Evolutionary conservation across 2,888 invertebrate species (phyloP).

Genomic region (Tineola bisselliella): DNA sequence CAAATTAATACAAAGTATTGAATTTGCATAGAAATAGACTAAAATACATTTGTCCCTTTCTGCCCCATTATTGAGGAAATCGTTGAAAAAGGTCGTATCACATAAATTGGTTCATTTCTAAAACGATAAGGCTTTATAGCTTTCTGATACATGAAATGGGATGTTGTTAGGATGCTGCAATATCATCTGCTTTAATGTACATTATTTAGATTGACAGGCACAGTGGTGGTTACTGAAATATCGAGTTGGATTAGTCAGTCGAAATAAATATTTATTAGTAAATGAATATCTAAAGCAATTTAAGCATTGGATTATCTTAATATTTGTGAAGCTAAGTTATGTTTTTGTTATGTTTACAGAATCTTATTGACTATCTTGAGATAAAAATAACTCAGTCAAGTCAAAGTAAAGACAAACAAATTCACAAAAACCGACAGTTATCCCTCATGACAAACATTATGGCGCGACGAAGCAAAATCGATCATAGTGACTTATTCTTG

Average conservation of each 20-base stretch:
- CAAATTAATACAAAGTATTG: background rate
- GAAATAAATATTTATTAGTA: too few relatives aligned
- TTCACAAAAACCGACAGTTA: background rate
- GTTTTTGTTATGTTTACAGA: conserved; percentile 15
- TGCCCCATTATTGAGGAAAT: background rate
- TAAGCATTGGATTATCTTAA: too few relatives aligned
- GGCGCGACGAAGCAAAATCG: background rate
- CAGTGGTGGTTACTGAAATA: background rate
- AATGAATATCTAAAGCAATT: too few relatives aligned
- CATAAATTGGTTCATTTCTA: conserved; percentile 11
- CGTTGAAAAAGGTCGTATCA: conserved; percentile 7
- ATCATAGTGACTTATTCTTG: background rate
- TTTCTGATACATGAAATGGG: conserved; percentile 13
- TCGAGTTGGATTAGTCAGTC: too few relatives aligned
- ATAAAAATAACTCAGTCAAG: conserved; percentile 16
- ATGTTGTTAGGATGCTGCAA: background rate
- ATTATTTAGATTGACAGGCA: background rate
- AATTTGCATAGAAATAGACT: background rate
- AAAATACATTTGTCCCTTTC: background rate
- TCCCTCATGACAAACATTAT: background rate
- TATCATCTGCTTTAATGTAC: background rate
- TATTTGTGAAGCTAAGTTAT: conserved; percentile 20
- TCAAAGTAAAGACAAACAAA: conserved; percentile 14
- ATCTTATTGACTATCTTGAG: conserved; percentile 11
- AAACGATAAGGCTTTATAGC: conserved; percentile 10